Percentiles rank a stretch among this genome's conserved stretches.
These are phyloP conservation scores for Linurgus olivaceus DNA, from an alignment of 2,797 vertebrate species.

Conservation along the genomic window DNA sequence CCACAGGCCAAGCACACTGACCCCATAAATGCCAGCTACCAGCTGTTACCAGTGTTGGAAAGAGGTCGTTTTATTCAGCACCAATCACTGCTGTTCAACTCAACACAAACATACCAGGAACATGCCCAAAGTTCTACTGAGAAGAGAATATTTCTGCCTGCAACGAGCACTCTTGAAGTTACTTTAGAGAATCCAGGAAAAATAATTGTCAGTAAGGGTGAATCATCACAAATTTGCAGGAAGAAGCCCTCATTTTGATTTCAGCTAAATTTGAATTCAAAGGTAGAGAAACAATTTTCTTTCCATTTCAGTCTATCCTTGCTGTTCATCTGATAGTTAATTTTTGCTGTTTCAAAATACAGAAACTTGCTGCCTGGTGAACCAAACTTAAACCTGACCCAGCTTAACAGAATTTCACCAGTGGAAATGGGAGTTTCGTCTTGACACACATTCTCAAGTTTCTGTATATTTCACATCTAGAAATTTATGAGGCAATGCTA, in stretches of 20 bases:
- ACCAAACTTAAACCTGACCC: background rate
- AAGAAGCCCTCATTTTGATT: slow-evolving; percentile 1
- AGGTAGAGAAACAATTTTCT: background rate
- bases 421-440: slow-evolving; percentile 24
- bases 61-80: background rate
- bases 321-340: background rate
- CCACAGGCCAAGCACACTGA: background rate
- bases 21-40: background rate
- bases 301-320: background rate
- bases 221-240: slow-evolving; percentile 22
- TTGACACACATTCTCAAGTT: background rate
- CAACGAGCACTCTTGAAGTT: background rate
- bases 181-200: slow-evolving; percentile 35
- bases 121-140: background rate
- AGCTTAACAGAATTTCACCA: slow-evolving; percentile 30
- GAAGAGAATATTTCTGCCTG: background rate
- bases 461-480: slow-evolving; percentile 16
- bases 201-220: slow-evolving; percentile 42
- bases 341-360: slow-evolving; percentile 36
- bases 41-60: background rate
- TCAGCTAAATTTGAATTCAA: slow-evolving; percentile 13
- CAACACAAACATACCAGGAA: slow-evolving; percentile 27
- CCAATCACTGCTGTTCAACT: background rate
- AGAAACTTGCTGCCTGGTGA: slow-evolving; percentile 34
- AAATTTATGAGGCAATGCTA: background rate